Evolutionary conservation across 2,113 vertebrate genomes (phyloP).

Genomic region (Sisor rabdophorus): DNA sequence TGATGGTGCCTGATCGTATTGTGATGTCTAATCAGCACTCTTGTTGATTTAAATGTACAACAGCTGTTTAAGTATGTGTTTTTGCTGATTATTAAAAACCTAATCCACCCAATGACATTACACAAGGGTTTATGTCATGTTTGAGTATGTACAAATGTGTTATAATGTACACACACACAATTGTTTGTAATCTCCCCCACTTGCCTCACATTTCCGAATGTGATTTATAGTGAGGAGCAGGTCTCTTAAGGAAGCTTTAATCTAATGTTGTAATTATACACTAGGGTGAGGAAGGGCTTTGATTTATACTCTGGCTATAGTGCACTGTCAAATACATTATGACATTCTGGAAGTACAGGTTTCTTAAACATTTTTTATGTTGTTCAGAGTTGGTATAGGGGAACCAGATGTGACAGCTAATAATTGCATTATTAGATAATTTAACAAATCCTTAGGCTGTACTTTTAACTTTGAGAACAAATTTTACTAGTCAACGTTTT

Average conservation of each 20-base stretch:
- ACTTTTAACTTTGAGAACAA: neutral
- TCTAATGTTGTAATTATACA: slow-evolving; percentile 67
- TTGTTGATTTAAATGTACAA: slow-evolving; percentile 30
- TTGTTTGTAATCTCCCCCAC: slow-evolving; percentile 6
- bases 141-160: slow-evolving; percentile 17
- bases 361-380: slow-evolving; percentile 14
- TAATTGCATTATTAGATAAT: neutral
- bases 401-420: neutral
- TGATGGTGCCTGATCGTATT: slow-evolving; percentile 18
- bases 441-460: neutral
- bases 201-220: slow-evolving; percentile 39
- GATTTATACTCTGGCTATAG: slow-evolving; percentile 56
- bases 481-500: neutral
- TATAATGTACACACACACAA: neutral
- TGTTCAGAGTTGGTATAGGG: neutral
- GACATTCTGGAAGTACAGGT: slow-evolving; percentile 10
- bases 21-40: slow-evolving; percentile 31
- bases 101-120: slow-evolving; percentile 7
- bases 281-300: slow-evolving; percentile 51
- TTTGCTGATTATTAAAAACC: slow-evolving; percentile 9
- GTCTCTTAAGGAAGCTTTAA: slow-evolving; percentile 60
- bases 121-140: neutral
- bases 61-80: slow-evolving; percentile 12
- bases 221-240: slow-evolving; percentile 57
- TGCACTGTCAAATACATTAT: slow-evolving; percentile 26